These are phyloP conservation scores for Chloroceryle amazona DNA, from an alignment of 2,797 vertebrate genomes.

Conservation along the genomic window DNA sequence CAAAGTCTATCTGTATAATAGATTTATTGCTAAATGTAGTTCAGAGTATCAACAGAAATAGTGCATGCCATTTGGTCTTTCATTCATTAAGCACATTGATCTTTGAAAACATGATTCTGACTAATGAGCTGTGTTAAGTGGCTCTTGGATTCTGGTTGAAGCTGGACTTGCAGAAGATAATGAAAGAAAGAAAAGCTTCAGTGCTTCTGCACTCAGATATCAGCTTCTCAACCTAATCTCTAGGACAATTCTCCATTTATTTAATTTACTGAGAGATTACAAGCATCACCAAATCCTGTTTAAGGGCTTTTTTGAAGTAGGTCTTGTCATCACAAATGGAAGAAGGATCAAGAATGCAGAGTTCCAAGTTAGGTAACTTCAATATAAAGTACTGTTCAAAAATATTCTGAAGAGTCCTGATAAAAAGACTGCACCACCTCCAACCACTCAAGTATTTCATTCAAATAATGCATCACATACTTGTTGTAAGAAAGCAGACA, in stretches of 20 bases:
- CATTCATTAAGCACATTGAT: conserved; percentile 13
- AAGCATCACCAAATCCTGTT: background rate
- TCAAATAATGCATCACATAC: background rate
- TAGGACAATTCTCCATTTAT: background rate
- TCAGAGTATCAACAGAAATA: background rate
- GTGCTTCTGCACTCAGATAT: background rate
- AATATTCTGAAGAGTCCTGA: background rate
- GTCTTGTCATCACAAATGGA: background rate
- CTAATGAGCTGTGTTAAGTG: conserved; percentile 34
- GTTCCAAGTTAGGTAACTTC: background rate
- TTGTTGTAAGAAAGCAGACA: background rate
- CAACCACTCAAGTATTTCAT: background rate
- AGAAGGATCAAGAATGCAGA: background rate
- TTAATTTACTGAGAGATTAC: conserved; percentile 1
- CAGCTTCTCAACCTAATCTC: conserved; percentile 4
- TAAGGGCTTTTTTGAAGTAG: conserved; percentile 15
- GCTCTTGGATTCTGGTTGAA: conserved; percentile 7
- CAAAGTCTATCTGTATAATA: background rate
- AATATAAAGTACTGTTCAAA: background rate
- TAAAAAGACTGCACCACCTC: background rate
- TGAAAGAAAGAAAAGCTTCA: conserved; percentile 17
- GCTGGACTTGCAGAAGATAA: background rate
- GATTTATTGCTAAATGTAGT: background rate
- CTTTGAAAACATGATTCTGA: conserved; percentile 17
- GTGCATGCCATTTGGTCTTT: background rate